phyloP scores from a whole-genome alignment of 2,113 vertebrate species.

The Sarotherodon lohbergeri region DNA sequence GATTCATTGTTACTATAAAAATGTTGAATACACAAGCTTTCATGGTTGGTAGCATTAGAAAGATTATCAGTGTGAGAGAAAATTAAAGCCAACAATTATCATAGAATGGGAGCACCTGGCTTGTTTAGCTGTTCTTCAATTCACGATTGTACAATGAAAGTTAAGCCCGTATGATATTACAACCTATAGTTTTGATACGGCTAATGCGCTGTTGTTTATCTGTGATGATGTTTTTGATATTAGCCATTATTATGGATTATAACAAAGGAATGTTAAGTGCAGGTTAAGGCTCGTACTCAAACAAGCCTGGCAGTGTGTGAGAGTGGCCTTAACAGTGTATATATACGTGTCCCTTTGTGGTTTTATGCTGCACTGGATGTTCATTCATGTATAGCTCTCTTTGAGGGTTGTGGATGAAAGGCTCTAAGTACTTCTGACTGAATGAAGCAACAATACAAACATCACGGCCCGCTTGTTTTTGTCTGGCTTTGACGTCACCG shows the following conservation, averaged over 20 bases:
- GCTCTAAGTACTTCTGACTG: neutral
- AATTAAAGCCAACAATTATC: neutral
- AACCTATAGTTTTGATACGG: neutral
- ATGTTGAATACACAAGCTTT: neutral
- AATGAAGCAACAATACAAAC: neutral
- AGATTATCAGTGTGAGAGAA: neutral
- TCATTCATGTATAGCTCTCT: neutral
- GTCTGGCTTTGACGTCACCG: constrained; percentile 29
- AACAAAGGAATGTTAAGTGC: neutral
- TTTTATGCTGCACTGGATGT: neutral
- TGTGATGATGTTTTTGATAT: neutral
- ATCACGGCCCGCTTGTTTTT: neutral
- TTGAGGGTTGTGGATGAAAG: constrained; percentile 1
- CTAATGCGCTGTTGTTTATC: neutral
- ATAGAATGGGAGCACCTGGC: neutral
- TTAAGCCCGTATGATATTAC: neutral
- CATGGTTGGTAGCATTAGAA: neutral
- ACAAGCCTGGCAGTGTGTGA: neutral
- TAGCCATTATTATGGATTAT: neutral
- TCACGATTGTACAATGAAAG: neutral
- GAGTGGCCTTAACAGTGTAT: neutral
- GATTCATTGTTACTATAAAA: neutral
- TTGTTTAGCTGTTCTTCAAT: neutral
- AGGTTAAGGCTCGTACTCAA: neutral
- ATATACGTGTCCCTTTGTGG: neutral